Evolutionary conservation across 2,888 invertebrate genomes (phyloP).

Genomic region (Entomobrya proxima): DNA sequence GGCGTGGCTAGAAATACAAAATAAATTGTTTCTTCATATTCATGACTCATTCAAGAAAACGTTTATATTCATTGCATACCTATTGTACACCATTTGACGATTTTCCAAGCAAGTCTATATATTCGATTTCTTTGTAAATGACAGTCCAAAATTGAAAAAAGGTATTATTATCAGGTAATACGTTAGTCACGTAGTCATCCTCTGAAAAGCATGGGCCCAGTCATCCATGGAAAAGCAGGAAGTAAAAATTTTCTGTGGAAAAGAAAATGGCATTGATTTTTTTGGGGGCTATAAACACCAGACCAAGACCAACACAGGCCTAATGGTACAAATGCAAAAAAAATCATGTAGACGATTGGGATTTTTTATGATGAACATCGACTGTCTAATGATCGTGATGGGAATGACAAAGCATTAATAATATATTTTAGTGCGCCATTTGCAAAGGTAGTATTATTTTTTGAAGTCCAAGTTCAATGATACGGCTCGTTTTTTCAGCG

Average conservation of each 20-base stretch:
- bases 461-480: slow-evolving; percentile 62
- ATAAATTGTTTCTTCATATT: background rate
- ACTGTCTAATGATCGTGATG: slow-evolving; percentile 20
- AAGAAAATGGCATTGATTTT: slow-evolving; percentile 32
- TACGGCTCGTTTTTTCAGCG: slow-evolving; percentile 13
- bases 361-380: background rate
- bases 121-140: slow-evolving; percentile 1
- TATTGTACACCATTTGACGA: background rate
- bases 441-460: background rate
- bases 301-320: background rate
- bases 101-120: too few relatives aligned
- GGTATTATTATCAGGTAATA: background rate
- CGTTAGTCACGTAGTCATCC: background rate
- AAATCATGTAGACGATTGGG: background rate
- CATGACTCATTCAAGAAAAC: background rate
- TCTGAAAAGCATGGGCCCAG: slow-evolving; percentile 6
- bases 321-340: background rate
- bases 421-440: background rate
- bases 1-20: background rate
- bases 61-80: background rate
- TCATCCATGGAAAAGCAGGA: slow-evolving; percentile 35
- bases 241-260: slow-evolving; percentile 34
- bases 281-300: background rate
- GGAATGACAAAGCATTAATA: slow-evolving; percentile 46
- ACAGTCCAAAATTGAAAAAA: background rate